Evolutionary conservation across 2,888 invertebrate genomes (phyloP), one percentile per base, ranked within the genome.

Genomic region (Stenodera caucasica): DNA sequence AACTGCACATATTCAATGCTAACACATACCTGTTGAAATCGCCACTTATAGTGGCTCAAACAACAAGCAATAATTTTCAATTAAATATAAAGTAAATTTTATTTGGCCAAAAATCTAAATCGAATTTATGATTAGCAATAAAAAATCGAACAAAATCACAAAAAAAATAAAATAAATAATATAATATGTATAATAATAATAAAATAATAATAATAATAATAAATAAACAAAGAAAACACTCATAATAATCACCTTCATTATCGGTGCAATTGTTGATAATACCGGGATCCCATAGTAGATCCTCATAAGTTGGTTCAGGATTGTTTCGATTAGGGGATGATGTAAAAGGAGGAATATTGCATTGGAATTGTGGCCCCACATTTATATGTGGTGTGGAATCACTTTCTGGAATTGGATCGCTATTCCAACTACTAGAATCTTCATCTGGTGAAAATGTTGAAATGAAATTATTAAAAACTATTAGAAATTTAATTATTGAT

Each of bases 231-330:
- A n/a, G n/a, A n/a, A n/a, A n/a, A n/a, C 15, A 40, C 40, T 51
- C 21, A 26, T 23, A 50, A 49, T 56, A 70, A 70, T 72, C 81
- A 92, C 93, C 85, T 87, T 93, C 92, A 72, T 86, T 88, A 62
- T 88, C 91, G 65, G 86, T 88, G 74, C 88, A 85, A 67, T 86
- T 86, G 71, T 87, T 86, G 74, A 91, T 89, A 74, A 91, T 89
- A 74, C 88, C 88, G 23, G 96, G 95, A 79, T 94, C 90, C 95
- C 95, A 96, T 37, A 96, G 84, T 49, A 93, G 82, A 76, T 92
- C 90, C 74, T 91, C 90, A 56, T 80, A 78, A 12, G 75, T 75
- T 2, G 85, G 84, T 63, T 85, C 85, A 50, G 84, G 82, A 74
- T 81, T 86, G 67, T 80, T 80, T 66, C 82, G 83, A 75, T 81